Base-by-base conservation (phyloP, 30 jellyfish, hydroid and myxozoan genomes). In the Cassiopea andromeda region DNA sequence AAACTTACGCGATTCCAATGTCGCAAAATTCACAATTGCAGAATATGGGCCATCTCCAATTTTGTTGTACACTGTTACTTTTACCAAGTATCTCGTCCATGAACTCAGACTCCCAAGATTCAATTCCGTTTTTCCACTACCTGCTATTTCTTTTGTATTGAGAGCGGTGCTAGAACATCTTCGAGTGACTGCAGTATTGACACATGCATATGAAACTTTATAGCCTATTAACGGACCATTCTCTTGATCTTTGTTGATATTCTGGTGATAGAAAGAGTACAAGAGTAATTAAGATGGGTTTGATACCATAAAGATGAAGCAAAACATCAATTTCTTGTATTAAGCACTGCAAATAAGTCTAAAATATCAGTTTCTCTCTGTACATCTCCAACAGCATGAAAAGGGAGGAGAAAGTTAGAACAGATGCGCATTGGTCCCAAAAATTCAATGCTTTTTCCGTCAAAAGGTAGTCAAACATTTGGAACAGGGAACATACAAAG, bases 151-250 rank as follows among this genome's bases (percentile, higher is more conserved):
- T 50, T 38, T 88, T 16, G 84, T 46, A 48, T 80, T 27, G n/a
- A 18, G 61, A 6, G 80, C 1, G 27, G 1, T 1, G 38, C 38
- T 17, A n/a, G 79, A 44, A 46, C 97, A 90, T 17, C 27, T 44
- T 19, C 97, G 91, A 38, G 93, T 82, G 15, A 38, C 44, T 1
- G 67, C 17, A 12, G 83, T 59, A 18, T 60, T 61, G 47, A 81
- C 8, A 44, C 97, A 90, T 13, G 18, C 64, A 73, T 81, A 90
- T 18, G 67, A 14, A 58, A 82, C 48, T 44, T 73, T 71, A 72
- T 90, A 90, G 10, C 97, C 97, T 27, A 81, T 57, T n/a, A 82
- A 45, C 48, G 85, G 57, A 0, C 97, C 97, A 82, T 90, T 90
- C 60, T 74, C 97, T 15, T 74, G 27, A n/a, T 73, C 80, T 38